phyloP scores from a whole-genome alignment of 2,888 invertebrate genomes.

The Drosophila greeni region DNA sequence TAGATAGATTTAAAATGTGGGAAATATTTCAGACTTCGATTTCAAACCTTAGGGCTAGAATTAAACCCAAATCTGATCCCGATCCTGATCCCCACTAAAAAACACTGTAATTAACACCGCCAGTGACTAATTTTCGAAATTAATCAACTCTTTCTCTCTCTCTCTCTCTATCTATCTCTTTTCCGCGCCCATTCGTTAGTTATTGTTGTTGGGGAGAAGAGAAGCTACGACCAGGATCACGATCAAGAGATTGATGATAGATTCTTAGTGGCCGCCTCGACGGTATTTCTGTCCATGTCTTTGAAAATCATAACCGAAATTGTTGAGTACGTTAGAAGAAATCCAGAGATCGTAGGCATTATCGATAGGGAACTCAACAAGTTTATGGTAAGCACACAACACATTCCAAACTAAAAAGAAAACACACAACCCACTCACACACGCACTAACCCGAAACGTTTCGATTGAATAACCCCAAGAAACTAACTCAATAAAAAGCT shows the following conservation, averaged over 20 bases:
- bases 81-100: constrained; percentile 18
- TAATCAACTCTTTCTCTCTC: constrained; percentile 48
- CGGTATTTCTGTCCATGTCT: constrained; percentile 78
- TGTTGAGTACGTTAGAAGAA: constrained; percentile 77
- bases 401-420: not conserved
- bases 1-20: constrained; percentile 1
- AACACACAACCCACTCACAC: constrained; percentile 1
- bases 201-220: constrained; percentile 63
- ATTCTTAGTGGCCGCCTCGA: constrained; percentile 77
- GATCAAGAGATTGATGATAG: constrained; percentile 75
- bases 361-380: constrained; percentile 77
- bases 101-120: constrained; percentile 22
- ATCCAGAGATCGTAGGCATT: constrained; percentile 76
- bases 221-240: constrained; percentile 62
- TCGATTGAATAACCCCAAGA: not conserved
- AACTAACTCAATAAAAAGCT: not conserved
- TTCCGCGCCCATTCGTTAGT: constrained; percentile 65
- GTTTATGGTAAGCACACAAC: constrained; percentile 71
- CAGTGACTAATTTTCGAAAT: constrained; percentile 29
- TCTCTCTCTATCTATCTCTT: constrained; percentile 19
- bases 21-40: constrained; percentile 22
- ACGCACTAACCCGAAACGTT: not conserved
- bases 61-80: constrained; percentile 1
- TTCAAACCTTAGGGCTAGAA: constrained; percentile 9
- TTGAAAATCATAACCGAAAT: constrained; percentile 77